Base-by-base conservation (phyloP, 2,797 vertebrate species). In the Eutrigla gurnardus region DNA sequence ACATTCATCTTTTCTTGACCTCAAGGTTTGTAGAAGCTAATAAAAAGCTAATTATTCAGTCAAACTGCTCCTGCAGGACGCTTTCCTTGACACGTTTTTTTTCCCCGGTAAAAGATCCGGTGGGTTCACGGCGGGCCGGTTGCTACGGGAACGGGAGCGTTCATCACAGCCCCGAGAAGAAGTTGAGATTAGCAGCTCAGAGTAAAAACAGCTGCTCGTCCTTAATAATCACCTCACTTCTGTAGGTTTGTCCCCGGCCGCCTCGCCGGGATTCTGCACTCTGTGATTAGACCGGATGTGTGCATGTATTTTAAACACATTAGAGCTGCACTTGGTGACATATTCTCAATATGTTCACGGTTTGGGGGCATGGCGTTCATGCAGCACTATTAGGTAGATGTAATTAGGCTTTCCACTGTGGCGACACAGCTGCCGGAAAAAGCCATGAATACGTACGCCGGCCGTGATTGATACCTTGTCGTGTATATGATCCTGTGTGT, bases 11-110 rank as follows among this genome's bases (percentile, higher is more conserved):
- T 81, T 71, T 46, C 77, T 75, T 90, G 90, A 90, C 90, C 91
- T 89, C 75, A 89, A 90, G 87, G 86, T 86, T 88, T 84, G 74
- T 69, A 79, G 65, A 88, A 80, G 87, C 75, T 91, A 90, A 90
- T 90, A 89, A 86, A 91, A 92, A 85, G 77, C 65, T 80, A 85
- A 92, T 90, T 87, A 90, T 88, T 86, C 73, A 90, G 79, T 92
- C 81, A 88, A 82, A 87, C 80, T 59, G 70, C 87, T 87, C 53
- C 78, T 82, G 70, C 68, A 86, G 85, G 73, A 86, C 74, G 73
- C 90, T 85, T 88, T 82, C 73, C 35, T 65, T 49, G n/a, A 79
- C 80, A 70, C 53, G 6, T 47, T 82, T 83, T 80, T 82, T 47
- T 75, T 77, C 76, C 35, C 70, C 61, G 66, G 74, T 45, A 86